These are phyloP conservation scores for Arctopsyche grandis DNA, from an alignment of 1,140 invertebrate genomes.

Conservation along the genomic window DNA sequence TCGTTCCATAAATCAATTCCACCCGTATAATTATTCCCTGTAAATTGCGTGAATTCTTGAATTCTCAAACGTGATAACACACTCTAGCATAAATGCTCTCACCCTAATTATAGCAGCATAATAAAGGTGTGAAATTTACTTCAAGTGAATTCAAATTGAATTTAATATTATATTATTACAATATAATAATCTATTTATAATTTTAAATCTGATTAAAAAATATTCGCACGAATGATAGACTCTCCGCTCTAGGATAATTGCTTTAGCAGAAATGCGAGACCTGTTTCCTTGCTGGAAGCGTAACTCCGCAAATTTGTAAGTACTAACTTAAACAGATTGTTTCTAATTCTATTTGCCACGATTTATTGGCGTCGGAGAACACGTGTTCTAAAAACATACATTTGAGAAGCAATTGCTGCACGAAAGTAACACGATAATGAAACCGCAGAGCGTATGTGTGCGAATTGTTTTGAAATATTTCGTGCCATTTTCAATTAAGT, in stretches of 20 bases:
- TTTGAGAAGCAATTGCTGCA: neutral
- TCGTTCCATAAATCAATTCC: conserved; percentile 32
- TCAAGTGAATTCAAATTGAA: too few species aligned
- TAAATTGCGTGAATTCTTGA: conserved; percentile 25
- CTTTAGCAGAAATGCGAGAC: neutral
- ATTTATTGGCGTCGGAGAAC: conserved; percentile 34
- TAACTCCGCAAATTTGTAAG: conserved; percentile 37
- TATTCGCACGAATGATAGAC: too few species aligned
- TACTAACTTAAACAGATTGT: conserved; percentile 44
- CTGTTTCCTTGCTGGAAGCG: conserved; percentile 17
- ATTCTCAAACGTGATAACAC: neutral
- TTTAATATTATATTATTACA: too few species aligned
- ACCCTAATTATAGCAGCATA: too few species aligned
- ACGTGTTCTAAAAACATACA: conserved; percentile 9
- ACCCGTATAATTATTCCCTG: conserved; percentile 27
- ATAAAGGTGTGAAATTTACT: too few species aligned
- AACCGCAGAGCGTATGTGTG: neutral
- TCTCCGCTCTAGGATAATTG: too few species aligned
- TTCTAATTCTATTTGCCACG: conserved; percentile 43
- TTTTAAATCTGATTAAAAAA: too few species aligned
- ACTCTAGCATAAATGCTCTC: too few species aligned
- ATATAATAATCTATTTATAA: too few species aligned
- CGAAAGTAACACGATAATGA: neutral
- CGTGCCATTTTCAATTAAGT: neutral
- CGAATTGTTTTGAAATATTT: neutral